phyloP scores from a whole-genome alignment of 2,113 vertebrate genomes.

The Rhinolophus ferrumequinum region DNA sequence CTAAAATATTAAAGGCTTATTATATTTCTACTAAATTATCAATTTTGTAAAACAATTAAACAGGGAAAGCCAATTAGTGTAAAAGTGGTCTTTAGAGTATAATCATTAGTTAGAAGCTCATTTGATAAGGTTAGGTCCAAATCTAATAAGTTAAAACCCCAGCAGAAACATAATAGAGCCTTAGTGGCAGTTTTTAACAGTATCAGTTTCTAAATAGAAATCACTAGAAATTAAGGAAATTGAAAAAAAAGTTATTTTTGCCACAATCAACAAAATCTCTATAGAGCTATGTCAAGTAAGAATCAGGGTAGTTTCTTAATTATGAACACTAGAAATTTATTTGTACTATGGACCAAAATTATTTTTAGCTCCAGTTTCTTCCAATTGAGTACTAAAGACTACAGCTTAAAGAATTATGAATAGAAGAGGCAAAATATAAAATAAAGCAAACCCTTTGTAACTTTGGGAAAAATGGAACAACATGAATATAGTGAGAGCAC shows the following conservation, averaged over 20 bases:
- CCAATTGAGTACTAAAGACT: not conserved
- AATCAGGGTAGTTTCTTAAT: slow-evolving; percentile 77
- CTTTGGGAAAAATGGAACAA: not conserved
- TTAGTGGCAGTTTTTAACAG: slow-evolving; percentile 61
- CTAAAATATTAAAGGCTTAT: slow-evolving; percentile 78
- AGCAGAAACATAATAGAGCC: slow-evolving; percentile 76
- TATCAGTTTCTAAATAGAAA: slow-evolving; percentile 76
- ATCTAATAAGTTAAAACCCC: slow-evolving; percentile 78
- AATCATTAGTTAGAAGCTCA: slow-evolving; percentile 83
- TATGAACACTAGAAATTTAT: slow-evolving; percentile 77
- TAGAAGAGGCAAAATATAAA: slow-evolving; percentile 2
- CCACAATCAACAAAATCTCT: slow-evolving; percentile 78
- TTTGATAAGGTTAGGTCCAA: slow-evolving; percentile 80
- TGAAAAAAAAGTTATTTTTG: slow-evolving; percentile 75
- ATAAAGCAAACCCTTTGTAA: not conserved
- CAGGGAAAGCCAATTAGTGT: slow-evolving; percentile 82
- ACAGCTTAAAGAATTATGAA: slow-evolving; percentile 53
- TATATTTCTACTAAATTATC: slow-evolving; percentile 84
- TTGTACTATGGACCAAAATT: slow-evolving; percentile 75
- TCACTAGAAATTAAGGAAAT: slow-evolving; percentile 79
- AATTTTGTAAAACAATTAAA: slow-evolving; percentile 81
- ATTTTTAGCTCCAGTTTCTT: slow-evolving; percentile 70
- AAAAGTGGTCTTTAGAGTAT: slow-evolving; percentile 80
- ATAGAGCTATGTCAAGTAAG: slow-evolving; percentile 71
- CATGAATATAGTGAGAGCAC: not conserved